Conservation (phyloP, 1,140 invertebrate genomes). For the Dendrolimus kikuchii region DNA sequence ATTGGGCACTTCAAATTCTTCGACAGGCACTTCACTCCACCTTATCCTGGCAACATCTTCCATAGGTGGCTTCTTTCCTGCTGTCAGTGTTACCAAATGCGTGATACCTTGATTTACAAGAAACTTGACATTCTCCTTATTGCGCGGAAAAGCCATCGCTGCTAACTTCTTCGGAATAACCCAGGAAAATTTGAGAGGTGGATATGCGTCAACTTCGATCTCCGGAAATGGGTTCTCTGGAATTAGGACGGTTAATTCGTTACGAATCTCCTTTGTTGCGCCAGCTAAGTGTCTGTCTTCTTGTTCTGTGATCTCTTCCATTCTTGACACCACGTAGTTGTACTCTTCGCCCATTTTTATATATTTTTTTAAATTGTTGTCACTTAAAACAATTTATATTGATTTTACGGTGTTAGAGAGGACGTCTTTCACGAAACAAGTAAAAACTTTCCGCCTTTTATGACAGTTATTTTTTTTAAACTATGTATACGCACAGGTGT, state of each 20-base stretch:
- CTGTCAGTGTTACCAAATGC: conserved; percentile 75
- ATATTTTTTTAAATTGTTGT: conserved; percentile 23
- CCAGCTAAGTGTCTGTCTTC: conserved; percentile 57
- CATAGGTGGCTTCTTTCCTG: conserved; percentile 74
- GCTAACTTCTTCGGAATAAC: conserved; percentile 74
- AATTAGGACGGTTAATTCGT: conserved; percentile 56
- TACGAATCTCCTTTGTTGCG: conserved; percentile 53
- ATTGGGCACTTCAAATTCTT: conserved; percentile 77
- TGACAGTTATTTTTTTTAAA: no score
- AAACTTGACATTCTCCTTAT: conserved; percentile 63
- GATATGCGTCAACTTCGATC: conserved; percentile 64
- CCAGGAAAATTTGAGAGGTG: conserved; percentile 77
- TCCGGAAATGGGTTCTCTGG: conserved; percentile 67
- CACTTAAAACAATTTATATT: conserved; percentile 17
- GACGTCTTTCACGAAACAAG: no score
- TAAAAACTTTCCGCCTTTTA: no score
- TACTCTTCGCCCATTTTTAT: conserved; percentile 50
- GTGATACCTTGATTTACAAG: conserved; percentile 62
- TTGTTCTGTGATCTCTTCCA: conserved; percentile 59
- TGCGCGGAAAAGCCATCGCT: conserved; percentile 73
- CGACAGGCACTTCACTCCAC: conserved; percentile 74
- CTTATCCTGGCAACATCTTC: conserved; percentile 63
- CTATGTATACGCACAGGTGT: conserved; percentile 19
- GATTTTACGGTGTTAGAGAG: no score
- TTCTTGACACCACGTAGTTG: conserved; percentile 42